Evolutionary conservation across 2,113 vertebrate genomes (phyloP).

Genomic region (Odocoileus virginianus): DNA sequence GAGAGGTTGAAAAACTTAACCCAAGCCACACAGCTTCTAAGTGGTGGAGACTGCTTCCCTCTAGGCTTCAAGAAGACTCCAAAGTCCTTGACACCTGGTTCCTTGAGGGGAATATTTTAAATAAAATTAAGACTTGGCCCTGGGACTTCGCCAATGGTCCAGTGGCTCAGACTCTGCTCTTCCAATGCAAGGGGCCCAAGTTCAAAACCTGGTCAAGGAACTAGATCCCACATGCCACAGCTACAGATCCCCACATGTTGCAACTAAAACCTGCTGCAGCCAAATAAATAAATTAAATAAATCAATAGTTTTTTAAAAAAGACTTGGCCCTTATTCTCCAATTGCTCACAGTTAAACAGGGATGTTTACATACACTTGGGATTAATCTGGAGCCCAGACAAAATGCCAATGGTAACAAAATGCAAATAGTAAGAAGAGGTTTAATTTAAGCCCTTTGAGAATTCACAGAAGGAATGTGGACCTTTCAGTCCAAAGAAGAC

Average conservation of each 20-base stretch:
- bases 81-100: neutral
- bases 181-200: neutral
- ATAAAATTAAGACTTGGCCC: neutral
- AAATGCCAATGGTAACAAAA: neutral
- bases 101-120: no score
- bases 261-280: neutral
- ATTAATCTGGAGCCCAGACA: neutral
- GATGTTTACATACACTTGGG: fast-evolving
- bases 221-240: neutral
- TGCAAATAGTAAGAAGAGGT: neutral
- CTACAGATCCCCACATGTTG: neutral
- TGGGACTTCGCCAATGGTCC: neutral
- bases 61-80: neutral
- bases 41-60: neutral
- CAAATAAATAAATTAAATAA: neutral
- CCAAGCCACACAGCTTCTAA: neutral
- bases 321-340: neutral
- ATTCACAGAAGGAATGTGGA: neutral
- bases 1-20: neutral
- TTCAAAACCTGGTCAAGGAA: neutral
- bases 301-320: no score
- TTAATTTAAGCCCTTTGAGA: neutral
- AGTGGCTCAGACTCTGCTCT: neutral
- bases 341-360: no score
- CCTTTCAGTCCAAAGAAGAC: neutral